Evolutionary conservation across 2,797 vertebrate species (phyloP).

Genomic region (Corythornis leucogaster): DNA sequence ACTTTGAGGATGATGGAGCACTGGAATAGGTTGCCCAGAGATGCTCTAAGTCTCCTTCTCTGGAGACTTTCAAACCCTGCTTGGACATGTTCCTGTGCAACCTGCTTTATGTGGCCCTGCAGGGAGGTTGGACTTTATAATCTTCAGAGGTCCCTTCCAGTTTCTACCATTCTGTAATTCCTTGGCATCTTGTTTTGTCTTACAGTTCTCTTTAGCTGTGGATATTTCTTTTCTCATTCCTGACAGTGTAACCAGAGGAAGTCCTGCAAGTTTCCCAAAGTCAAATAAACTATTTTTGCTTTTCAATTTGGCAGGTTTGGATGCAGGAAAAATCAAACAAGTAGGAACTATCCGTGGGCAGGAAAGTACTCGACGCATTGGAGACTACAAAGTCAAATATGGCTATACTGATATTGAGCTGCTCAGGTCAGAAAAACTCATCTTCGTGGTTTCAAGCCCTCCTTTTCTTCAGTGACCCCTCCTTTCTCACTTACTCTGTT

Average conservation of each 20-base stretch:
- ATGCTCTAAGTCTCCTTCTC: background rate
- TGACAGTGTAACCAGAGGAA: background rate
- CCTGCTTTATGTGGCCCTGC: background rate
- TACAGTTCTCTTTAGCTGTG: background rate
- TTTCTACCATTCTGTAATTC: background rate
- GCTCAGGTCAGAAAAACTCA: slow-evolving; percentile 85
- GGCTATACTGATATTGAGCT: slow-evolving; percentile 93
- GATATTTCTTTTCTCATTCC: background rate
- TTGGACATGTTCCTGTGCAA: background rate
- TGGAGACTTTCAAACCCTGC: background rate
- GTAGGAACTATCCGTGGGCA: slow-evolving; percentile 89
- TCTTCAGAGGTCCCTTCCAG: background rate
- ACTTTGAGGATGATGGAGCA: background rate
- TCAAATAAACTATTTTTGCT: background rate
- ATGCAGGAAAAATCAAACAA: slow-evolving; percentile 89
- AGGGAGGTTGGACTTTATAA: background rate
- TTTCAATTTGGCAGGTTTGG: slow-evolving; percentile 84
- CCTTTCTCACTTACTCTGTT: background rate
- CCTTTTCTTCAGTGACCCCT: background rate
- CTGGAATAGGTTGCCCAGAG: background rate
- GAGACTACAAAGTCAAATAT: slow-evolving; percentile 94
- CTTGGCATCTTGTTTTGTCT: background rate
- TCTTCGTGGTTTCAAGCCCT: background rate
- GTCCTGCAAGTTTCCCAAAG: background rate
- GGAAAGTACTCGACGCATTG: slow-evolving; percentile 93